A percentile compares a stretch with the other conserved stretches of the same genome.
phyloP scores from a whole-genome alignment of 2,888 invertebrate species.

The Papilio demoleus region DNA sequence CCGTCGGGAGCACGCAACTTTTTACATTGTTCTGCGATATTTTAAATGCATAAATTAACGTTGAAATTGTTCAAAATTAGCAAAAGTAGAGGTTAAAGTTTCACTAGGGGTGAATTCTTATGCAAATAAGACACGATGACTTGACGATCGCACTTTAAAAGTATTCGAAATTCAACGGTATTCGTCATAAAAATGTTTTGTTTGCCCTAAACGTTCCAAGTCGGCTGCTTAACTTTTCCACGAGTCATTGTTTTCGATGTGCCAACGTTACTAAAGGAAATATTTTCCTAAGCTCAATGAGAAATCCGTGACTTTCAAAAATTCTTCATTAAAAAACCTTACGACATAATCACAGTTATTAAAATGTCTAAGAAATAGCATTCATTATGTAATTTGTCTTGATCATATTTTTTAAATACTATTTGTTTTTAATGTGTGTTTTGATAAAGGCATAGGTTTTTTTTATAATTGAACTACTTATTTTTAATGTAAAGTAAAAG shows the following conservation, averaged over 20 bases:
- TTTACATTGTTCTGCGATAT: conserved; percentile 56
- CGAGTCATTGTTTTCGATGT: conserved; percentile 81
- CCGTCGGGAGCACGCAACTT: conserved; percentile 62
- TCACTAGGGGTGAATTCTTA: conserved; percentile 59
- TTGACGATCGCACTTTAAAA: conserved; percentile 50
- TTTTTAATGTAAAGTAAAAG: conserved; percentile 53
- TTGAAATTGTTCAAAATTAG: conserved; percentile 48
- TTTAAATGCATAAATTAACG: conserved; percentile 52
- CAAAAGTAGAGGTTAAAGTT: conserved; percentile 46
- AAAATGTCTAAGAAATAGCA: conserved; percentile 6
- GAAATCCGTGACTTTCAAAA: conserved; percentile 75
- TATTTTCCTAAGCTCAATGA: conserved; percentile 69
- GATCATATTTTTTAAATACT: background rate
- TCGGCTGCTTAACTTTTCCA: conserved; percentile 77
- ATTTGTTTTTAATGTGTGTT: background rate
- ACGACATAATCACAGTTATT: conserved; percentile 20
- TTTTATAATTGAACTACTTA: background rate
- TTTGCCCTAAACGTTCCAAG: conserved; percentile 81
- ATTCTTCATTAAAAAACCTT: conserved; percentile 51
- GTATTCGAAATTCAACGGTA: conserved; percentile 45
- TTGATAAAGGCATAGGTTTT: too few species aligned
- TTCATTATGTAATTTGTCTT: background rate
- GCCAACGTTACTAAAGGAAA: conserved; percentile 66
- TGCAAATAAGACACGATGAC: conserved; percentile 62
- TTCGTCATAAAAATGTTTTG: conserved; percentile 79